phyloP scores from a whole-genome alignment of 2,797 vertebrate genomes.

The Sebastes variabilis region DNA sequence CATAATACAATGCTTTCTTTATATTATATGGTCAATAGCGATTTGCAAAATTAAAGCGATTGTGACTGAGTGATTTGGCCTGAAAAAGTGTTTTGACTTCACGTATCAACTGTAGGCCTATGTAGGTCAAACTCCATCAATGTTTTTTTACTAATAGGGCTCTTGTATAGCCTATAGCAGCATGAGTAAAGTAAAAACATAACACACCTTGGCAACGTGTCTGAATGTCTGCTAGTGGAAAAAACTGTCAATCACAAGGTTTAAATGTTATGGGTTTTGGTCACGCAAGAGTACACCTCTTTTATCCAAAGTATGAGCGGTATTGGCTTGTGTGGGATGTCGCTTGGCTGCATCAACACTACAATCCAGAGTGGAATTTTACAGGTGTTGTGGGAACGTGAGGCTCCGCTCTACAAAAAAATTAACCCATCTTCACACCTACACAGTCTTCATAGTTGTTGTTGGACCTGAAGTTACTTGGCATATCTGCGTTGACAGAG shows the following conservation, averaged over 20 bases:
- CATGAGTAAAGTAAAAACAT: background rate
- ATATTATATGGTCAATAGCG: background rate
- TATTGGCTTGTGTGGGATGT: constrained; percentile 21
- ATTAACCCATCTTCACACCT: constrained; percentile 10
- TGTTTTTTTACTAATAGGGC: background rate
- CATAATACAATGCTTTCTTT: background rate
- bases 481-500: constrained; percentile 44
- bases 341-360: constrained; percentile 12
- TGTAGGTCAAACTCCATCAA: background rate
- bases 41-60: background rate
- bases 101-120: background rate
- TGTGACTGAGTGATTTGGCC: background rate
- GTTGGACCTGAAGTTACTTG: constrained; percentile 35
- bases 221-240: background rate
- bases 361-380: constrained; percentile 54
- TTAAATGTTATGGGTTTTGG: constrained; percentile 21
- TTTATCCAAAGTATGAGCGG: constrained; percentile 40
- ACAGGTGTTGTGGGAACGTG: constrained; percentile 57
- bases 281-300: constrained; percentile 41
- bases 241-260: constrained; percentile 15
- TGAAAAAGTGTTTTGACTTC: background rate
- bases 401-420: constrained; percentile 10
- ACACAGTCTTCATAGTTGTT: constrained; percentile 36
- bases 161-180: background rate
- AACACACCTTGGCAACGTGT: background rate